These are phyloP conservation scores for Perognathus longimembris DNA, from an alignment of 2,113 vertebrate genomes.

Conservation along the genomic window DNA sequence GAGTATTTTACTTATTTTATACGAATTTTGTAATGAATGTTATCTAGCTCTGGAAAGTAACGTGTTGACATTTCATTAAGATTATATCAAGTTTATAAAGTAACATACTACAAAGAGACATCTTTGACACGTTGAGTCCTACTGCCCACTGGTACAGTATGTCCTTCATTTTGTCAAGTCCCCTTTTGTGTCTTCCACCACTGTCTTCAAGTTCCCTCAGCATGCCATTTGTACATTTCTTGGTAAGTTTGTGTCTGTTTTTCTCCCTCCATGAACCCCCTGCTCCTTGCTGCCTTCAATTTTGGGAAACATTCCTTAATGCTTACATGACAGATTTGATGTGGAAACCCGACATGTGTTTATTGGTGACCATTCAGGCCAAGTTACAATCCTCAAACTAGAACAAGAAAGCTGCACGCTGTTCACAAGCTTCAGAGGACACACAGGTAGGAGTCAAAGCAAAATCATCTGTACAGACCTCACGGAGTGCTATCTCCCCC, in stretches of 20 bases:
- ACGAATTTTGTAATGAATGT: constrained; percentile 32
- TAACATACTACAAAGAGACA: background rate
- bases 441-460: constrained; percentile 91
- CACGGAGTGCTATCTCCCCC: rapidly evolving
- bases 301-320: constrained; percentile 84
- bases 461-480: background rate
- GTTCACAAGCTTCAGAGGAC: constrained; percentile 98
- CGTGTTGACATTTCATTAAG: background rate
- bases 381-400: constrained; percentile 98
- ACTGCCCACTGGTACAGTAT: background rate
- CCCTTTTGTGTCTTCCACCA: constrained; percentile 34
- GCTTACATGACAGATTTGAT: constrained; percentile 92
- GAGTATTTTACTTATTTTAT: constrained; percentile 38
- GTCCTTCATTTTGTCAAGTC: background rate
- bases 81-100: constrained; percentile 42
- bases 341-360: constrained; percentile 98
- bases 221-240: background rate
- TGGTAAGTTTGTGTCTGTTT: background rate
- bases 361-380: constrained; percentile 97
- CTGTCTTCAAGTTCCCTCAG: background rate
- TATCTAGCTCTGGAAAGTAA: background rate
- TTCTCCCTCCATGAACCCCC: background rate
- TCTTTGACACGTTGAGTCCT: background rate
- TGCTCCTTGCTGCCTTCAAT: background rate
- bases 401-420: constrained; percentile 96